Base-by-base conservation (phyloP, 2,113 vertebrate species). In the Alethe castanea region DNA sequence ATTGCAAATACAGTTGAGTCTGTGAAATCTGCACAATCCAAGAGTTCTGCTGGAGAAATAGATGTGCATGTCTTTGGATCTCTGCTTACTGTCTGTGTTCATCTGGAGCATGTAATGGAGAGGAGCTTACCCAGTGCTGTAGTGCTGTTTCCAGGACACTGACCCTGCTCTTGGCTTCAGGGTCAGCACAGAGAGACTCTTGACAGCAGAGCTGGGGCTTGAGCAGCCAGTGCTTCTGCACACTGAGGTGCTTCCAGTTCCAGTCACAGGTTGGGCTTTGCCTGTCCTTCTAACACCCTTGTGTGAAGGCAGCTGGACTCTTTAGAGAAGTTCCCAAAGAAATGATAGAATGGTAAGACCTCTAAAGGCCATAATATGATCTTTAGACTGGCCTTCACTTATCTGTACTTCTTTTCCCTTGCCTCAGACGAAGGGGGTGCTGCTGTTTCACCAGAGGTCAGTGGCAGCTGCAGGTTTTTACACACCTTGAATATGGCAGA, bases 11-110 rank as follows among this genome's bases (percentile, higher is more conserved):
- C 19, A 8, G 12, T 45, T 59, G 35, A 13, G 14, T 44, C 54
- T 78, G 62, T 57, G 78, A 84, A 84, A 74, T 78, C 47, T 67
- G 59, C 12, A 20, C 0, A 2, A 71, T 74, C 12, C 52, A 62
- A 12, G 35, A 79, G 35, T 69, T 87, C 54, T 95, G 57, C 50
- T 52, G 67, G 38, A 80, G 35, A 66, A 76, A 62, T 3, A 42
- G 22, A 42, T 2, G 1, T 6, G 8, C 0, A 0, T 48, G 20
- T 53, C 25, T 85, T 50, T 70, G 45, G 35, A 36, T 40, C 15
- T 74, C 42, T 94, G 61, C 28, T 53, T 85, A 7, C 45, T 60
- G 28, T 19, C 44, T 66, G 12, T 50, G 69, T 38, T 85, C n/a
- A 45, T 40, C 40, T 67, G 33, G 26, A 73, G 15, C 35, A 62